Percentiles rank a stretch among this genome's conserved stretches.
These are phyloP conservation scores for Apoda limacodes DNA, from an alignment of 2,888 invertebrate species.

Conservation along the genomic window DNA sequence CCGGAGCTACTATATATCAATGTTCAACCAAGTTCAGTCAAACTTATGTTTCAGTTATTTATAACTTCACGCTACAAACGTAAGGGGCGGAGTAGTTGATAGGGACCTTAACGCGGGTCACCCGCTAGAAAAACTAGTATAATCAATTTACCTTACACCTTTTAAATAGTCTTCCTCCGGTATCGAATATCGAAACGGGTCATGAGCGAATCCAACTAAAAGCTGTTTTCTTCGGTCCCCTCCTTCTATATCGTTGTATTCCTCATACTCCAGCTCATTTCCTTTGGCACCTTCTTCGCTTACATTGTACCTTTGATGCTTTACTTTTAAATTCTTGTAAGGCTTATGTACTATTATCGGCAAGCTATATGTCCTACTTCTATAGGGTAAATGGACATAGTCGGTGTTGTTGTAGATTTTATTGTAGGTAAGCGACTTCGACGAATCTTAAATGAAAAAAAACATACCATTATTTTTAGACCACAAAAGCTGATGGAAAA, in stretches of 20 bases:
- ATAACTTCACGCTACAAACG: too few relatives aligned
- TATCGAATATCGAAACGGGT: constrained; percentile 51
- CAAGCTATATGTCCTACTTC: constrained; percentile 29
- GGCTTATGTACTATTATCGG: constrained; percentile 23
- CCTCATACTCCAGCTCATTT: constrained; percentile 32
- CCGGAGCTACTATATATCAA: too few relatives aligned
- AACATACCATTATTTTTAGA: too few relatives aligned
- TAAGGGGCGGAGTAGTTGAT: too few relatives aligned
- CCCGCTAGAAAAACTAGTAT: too few relatives aligned
- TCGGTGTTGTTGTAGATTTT: constrained; percentile 47
- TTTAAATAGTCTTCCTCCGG: constrained; percentile 46
- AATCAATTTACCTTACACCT: constrained; percentile 43
- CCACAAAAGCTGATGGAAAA: too few relatives aligned
- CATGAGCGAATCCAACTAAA: constrained; percentile 49
- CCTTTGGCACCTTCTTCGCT: constrained; percentile 25
- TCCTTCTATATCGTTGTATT: constrained; percentile 20
- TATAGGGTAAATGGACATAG: constrained; percentile 40
- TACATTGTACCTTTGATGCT: constrained; percentile 14
- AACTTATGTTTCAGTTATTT: too few relatives aligned
- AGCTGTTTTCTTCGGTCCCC: constrained; percentile 25
- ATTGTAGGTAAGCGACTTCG: constrained; percentile 38
- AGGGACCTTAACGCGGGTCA: too few relatives aligned
- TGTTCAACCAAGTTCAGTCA: too few relatives aligned
- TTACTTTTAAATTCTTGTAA: constrained; percentile 22
- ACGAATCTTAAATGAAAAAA: constrained; percentile 40